Percentiles rank a stretch among this genome's conserved stretches.
phyloP scores from a whole-genome alignment of 2,797 vertebrate genomes.

The Thalassophryne amazonica region DNA sequence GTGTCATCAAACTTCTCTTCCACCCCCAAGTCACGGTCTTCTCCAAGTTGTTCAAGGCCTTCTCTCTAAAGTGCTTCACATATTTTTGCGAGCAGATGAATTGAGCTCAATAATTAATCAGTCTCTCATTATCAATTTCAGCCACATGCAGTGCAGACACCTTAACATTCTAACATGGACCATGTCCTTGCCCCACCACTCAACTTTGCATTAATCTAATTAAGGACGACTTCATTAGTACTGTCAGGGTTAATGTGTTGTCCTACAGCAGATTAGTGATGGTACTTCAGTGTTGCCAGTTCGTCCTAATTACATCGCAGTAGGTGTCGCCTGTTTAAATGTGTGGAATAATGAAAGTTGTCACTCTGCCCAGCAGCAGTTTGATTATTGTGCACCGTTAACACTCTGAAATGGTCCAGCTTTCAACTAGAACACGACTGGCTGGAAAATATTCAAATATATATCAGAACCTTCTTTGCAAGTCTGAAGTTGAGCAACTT shows the following conservation, averaged over 20 bases:
- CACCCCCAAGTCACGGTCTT: constrained; percentile 1
- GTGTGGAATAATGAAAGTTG: constrained; percentile 62
- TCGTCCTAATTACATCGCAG: constrained; percentile 71
- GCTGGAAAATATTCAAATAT: constrained; percentile 36
- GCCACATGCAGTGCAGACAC: constrained; percentile 24
- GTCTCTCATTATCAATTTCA: constrained; percentile 16
- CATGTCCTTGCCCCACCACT: constrained; percentile 36
- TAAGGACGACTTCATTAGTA: constrained; percentile 66
- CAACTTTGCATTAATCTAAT: constrained; percentile 61
- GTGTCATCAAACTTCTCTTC: neutral
- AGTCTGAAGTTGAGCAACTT: neutral
- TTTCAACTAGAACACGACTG: constrained; percentile 47
- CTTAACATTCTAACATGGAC: constrained; percentile 43
- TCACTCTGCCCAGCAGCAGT: constrained; percentile 53
- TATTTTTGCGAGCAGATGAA: neutral
- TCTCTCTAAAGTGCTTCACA: neutral
- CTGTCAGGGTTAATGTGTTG: constrained; percentile 66
- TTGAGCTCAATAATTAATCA: constrained; percentile 45
- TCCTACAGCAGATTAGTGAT: constrained; percentile 61
- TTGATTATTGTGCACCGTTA: constrained; percentile 41
- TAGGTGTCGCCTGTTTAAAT: constrained; percentile 50
- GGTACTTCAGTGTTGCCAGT: constrained; percentile 36
- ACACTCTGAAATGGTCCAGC: constrained; percentile 30
- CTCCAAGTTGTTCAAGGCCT: constrained; percentile 36
- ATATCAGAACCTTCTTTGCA: constrained; percentile 1